Conservation (phyloP, 2,797 vertebrate genomes). For the Hippopotamyrus pictus region DNA sequence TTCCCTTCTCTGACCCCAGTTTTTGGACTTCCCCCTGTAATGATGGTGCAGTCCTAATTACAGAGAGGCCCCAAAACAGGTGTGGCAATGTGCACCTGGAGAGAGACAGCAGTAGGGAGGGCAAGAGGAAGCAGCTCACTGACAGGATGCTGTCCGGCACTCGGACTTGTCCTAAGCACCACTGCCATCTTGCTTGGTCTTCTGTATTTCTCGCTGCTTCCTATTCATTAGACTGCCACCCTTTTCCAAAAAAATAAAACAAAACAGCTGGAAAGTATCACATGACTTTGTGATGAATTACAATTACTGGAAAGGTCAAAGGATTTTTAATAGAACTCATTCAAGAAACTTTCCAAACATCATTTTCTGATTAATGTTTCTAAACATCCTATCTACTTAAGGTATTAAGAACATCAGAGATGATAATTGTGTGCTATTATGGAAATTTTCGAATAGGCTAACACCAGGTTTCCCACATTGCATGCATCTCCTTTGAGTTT, state of each 20-base stretch:
- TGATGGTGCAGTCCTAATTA: slow-evolving; percentile 72
- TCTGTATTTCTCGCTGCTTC: not conserved
- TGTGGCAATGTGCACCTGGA: slow-evolving; percentile 70
- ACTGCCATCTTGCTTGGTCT: not conserved
- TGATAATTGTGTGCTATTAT: slow-evolving; percentile 53
- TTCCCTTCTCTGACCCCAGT: slow-evolving; percentile 33
- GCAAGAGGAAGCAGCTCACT: not conserved
- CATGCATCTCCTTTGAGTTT: slow-evolving; percentile 30
- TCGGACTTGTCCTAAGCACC: slow-evolving; percentile 27
- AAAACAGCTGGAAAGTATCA: slow-evolving; percentile 56
- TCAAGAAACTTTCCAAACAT: slow-evolving; percentile 47
- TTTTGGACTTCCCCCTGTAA: slow-evolving; percentile 47
- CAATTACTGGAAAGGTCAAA: slow-evolving; percentile 65
- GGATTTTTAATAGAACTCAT: slow-evolving; percentile 46
- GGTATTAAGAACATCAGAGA: slow-evolving; percentile 45
- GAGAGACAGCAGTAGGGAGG: slow-evolving; percentile 27
- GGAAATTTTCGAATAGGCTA: slow-evolving; percentile 34
- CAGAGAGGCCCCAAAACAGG: slow-evolving; percentile 70
- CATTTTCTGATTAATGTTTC: slow-evolving; percentile 48
- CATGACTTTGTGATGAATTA: slow-evolving; percentile 57
- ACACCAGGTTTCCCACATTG: slow-evolving; percentile 35
- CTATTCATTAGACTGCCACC: slow-evolving; percentile 23
- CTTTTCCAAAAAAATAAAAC: slow-evolving; percentile 34
- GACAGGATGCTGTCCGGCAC: slow-evolving; percentile 20
- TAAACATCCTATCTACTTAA: slow-evolving; percentile 62